Evolutionary conservation across 2,888 invertebrate species (phyloP).

Genomic region (Sussaba pulchella): DNA sequence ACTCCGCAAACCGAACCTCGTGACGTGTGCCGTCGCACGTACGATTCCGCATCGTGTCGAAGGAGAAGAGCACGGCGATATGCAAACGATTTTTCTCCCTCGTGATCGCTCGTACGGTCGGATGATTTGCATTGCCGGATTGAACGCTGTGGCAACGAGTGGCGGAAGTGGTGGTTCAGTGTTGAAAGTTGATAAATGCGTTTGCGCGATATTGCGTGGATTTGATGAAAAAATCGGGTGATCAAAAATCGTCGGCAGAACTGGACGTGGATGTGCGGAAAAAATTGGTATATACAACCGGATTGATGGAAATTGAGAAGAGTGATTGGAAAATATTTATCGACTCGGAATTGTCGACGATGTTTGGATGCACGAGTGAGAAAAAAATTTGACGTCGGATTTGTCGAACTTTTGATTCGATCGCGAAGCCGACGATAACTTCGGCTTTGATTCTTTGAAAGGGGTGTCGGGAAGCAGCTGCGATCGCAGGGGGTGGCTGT

Average conservation of each 20-base stretch:
- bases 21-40: conserved; percentile 24
- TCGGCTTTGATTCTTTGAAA: too few relatives aligned
- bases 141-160: neutral
- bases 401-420: too few relatives aligned
- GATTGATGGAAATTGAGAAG: neutral
- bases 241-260: neutral
- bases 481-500: neutral
- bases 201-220: too few relatives aligned
- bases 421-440: too few relatives aligned
- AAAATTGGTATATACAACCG: neutral
- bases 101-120: conserved; percentile 1
- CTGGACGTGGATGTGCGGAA: neutral
- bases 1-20: neutral
- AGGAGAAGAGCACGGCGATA: conserved; percentile 2
- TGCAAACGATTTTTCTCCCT: conserved; percentile 14
- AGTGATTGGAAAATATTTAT: neutral
- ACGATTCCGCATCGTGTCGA: neutral
- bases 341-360: too few relatives aligned
- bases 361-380: too few relatives aligned
- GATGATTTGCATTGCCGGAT: neutral
- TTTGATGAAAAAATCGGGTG: neutral
- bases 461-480: too few relatives aligned
- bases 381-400: too few relatives aligned
- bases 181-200: neutral
- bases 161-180: neutral